Evolutionary conservation across 2,113 vertebrate genomes (phyloP), one percentile per base, ranked within the genome.

Genomic region (Clarias macrocephalus): DNA sequence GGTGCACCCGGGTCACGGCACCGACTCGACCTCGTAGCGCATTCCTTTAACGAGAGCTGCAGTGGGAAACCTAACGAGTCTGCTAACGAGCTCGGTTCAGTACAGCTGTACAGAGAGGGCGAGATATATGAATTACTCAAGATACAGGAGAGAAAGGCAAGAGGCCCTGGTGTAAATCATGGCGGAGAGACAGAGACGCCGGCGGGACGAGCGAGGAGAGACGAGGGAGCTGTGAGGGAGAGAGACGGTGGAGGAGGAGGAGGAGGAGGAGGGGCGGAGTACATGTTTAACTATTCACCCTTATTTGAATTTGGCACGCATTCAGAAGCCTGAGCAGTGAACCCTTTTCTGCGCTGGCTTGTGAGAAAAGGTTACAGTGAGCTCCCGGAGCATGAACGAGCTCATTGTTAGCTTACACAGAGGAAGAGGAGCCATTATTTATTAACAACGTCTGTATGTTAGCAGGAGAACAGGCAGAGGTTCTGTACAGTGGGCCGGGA

Each of bases 311-410:
- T 15, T 85, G 54, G 60, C 65, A 85, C n/a, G 57, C 59, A 82
- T 77, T 89, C 63, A 30, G 59, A 56, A 30, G 57, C 57, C 79
- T 0, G 70, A 83, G 80, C 80, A 83, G 28, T 57, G 80, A 87
- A 83, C n/a, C 70, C 80, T 65, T 21, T 83, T 83, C 80, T 76
- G 80, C 19, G 63, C 59, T 2, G 25, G 75, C 79, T 25, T 52
- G 88, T 30, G 76, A 81, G 88, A 48, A 65, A 70, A 73, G 82
- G 82, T 84, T 83, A 87, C 88, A 81, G 75, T 87, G 84, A 66
- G 73, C 13, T 84, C 68, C 42, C 16, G 0, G 33, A 52, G 73
- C 18, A 81, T 87, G 85, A 89, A 86, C 30, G 13, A 54, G 28
- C 28, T 66, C 57, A 80, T 84, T 88, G 89, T 88, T 84, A 3